Evolutionary conservation across 2,888 invertebrate genomes (phyloP).

Genomic region (Nymphalis c-album): DNA sequence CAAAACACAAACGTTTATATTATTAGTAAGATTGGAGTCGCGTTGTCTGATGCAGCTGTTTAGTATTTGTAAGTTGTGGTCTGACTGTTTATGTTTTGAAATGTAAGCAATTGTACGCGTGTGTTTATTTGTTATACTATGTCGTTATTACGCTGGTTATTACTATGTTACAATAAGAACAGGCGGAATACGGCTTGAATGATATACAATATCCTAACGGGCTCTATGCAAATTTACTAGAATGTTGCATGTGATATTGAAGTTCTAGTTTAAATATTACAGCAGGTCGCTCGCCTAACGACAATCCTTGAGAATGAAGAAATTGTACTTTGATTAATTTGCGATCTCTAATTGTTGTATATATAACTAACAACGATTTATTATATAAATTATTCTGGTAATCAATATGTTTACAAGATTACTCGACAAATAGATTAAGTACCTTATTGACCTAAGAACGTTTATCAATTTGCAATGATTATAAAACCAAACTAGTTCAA

Average conservation of each 20-base stretch:
- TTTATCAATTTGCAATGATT: too few relatives aligned
- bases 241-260: background rate
- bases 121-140: slow-evolving; percentile 9
- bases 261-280: background rate
- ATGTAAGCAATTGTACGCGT: slow-evolving; percentile 5
- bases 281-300: too few relatives aligned
- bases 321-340: too few relatives aligned
- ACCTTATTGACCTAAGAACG: too few relatives aligned
- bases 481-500: too few relatives aligned
- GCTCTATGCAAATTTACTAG: background rate
- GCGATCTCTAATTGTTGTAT: too few relatives aligned
- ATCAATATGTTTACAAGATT: too few relatives aligned
- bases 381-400: too few relatives aligned
- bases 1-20: too few relatives aligned
- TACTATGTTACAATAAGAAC: slow-evolving; percentile 10
- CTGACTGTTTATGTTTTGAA: slow-evolving; percentile 8
- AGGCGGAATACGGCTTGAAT: slow-evolving; percentile 5
- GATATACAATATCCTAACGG: background rate
- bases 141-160: slow-evolving; percentile 12
- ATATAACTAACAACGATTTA: too few relatives aligned
- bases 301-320: too few relatives aligned
- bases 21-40: background rate
- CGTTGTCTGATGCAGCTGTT: background rate
- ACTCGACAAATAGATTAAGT: too few relatives aligned
- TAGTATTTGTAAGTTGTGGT: background rate